A percentile compares a stretch with the other conserved stretches of the same genome.
phyloP scores from a whole-genome alignment of 2,113 vertebrate species.

The Ibidorhyncha struthersii region DNA sequence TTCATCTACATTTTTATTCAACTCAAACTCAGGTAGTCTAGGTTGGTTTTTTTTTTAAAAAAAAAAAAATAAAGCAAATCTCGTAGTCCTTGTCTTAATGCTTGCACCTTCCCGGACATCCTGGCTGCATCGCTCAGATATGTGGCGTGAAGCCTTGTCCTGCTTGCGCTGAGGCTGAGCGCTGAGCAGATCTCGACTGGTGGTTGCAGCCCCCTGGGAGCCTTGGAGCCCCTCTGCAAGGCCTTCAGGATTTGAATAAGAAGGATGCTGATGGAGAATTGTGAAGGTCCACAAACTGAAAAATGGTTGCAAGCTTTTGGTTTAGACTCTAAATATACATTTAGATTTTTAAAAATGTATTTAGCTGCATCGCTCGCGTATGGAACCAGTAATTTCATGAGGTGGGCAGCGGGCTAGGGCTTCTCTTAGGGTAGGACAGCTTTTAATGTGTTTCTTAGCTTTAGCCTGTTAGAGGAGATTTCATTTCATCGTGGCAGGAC shows the following conservation, averaged over 20 bases:
- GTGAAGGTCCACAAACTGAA: not conserved
- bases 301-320: not conserved
- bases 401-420: not conserved
- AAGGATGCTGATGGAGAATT: not conserved
- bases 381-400: not conserved
- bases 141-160: accelerated
- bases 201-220: not conserved
- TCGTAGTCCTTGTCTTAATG: not conserved
- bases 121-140: not conserved
- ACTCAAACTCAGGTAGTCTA: not conserved
- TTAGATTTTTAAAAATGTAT: not conserved
- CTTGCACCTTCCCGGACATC: not conserved
- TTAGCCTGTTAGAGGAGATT: not conserved
- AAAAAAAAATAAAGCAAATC: no score
- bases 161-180: not conserved
- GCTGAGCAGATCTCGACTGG: accelerated
- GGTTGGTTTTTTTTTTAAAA: no score
- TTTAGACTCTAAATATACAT: not conserved
- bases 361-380: not conserved
- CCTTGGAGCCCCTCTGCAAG: accelerated
- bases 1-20: not conserved
- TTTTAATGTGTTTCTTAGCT: not conserved
- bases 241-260: not conserved
- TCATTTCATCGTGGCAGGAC: not conserved
- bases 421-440: not conserved